These are phyloP conservation scores for Nerophis lumbriciformis DNA, from an alignment of 2,113 vertebrate species.

Conservation along the genomic window DNA sequence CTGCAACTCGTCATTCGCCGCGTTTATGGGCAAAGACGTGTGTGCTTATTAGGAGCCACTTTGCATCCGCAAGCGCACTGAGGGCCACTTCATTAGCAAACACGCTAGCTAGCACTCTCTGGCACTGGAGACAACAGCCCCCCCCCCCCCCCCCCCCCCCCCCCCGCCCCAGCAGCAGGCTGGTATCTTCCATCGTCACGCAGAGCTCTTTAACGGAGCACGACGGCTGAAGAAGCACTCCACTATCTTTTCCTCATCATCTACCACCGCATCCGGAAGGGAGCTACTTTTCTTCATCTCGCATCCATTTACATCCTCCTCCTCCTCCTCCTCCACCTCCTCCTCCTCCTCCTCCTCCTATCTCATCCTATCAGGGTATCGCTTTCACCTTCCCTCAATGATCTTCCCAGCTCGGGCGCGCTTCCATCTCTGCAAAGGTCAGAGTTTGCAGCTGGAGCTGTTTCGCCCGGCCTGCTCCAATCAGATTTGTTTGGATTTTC, in stretches of 20 bases:
- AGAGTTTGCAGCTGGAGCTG: no score
- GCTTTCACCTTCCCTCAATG: constrained; percentile 44
- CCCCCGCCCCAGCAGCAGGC: constrained; percentile 11
- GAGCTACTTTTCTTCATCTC: constrained; percentile 36
- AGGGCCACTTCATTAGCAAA: constrained; percentile 35
- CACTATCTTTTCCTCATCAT: constrained; percentile 3
- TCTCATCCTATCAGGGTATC: constrained; percentile 60
- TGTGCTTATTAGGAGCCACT: constrained; percentile 40
- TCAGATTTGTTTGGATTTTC: no score
- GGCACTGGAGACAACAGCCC: constrained; percentile 17
- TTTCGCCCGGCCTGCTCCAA: no score
- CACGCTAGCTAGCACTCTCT: constrained; percentile 26
- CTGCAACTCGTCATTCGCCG: constrained; percentile 43
- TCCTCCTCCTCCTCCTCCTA: constrained; percentile 50
- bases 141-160: background rate
- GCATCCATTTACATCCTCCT: constrained; percentile 55
- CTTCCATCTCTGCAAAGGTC: background rate
- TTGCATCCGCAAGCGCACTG: constrained; percentile 43
- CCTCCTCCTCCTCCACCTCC: constrained; percentile 51
- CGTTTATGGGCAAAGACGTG: constrained; percentile 46
- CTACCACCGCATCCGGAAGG: constrained; percentile 44
- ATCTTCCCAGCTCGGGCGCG: constrained; percentile 26
- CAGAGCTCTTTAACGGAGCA: no score
- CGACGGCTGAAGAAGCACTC: no score
- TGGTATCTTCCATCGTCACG: no score